These are phyloP conservation scores for Xenentodon cancila DNA, from an alignment of 2,797 vertebrate species.

Conservation along the genomic window DNA sequence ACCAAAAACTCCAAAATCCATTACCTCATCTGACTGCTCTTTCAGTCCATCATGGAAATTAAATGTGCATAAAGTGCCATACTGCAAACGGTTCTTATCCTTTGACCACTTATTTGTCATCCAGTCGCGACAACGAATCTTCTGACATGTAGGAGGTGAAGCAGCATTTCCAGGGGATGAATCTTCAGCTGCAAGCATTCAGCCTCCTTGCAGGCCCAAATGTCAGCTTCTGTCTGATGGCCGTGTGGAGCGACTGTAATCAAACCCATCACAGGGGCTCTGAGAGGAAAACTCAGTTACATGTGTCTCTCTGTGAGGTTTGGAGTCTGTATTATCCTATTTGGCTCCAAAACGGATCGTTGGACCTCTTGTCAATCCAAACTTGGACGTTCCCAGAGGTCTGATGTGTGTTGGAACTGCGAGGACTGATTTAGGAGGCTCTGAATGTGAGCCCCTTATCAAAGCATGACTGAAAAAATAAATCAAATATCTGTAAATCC, in stretches of 20 bases:
- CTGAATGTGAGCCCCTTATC: too few species aligned
- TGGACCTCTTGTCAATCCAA: too few species aligned
- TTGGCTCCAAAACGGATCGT: too few species aligned
- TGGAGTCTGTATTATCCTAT: constrained; percentile 36
- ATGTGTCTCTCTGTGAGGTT: neutral
- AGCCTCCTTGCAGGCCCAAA: neutral
- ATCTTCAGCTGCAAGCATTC: constrained; percentile 21
- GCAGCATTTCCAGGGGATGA: neutral
- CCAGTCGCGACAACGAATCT: neutral
- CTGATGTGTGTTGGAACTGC: too few species aligned
- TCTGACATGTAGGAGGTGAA: constrained; percentile 38
- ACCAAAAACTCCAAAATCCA: too few species aligned
- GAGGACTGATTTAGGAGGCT: too few species aligned
- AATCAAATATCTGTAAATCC: neutral
- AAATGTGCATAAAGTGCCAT: too few species aligned
- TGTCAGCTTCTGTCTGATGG: constrained; percentile 23
- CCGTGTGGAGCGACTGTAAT: constrained; percentile 7
- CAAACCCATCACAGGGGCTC: constrained; percentile 25
- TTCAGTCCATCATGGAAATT: too few species aligned
- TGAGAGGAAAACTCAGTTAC: constrained; percentile 14
- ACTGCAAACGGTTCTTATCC: too few species aligned
- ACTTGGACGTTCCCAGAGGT: too few species aligned
- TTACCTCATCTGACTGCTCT: too few species aligned
- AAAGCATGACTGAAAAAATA: too few species aligned
- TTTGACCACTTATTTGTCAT: constrained; percentile 5